These are phyloP conservation scores for Nycticryphes semicollaris DNA, from an alignment of 2,113 vertebrate species.

Conservation along the genomic window DNA sequence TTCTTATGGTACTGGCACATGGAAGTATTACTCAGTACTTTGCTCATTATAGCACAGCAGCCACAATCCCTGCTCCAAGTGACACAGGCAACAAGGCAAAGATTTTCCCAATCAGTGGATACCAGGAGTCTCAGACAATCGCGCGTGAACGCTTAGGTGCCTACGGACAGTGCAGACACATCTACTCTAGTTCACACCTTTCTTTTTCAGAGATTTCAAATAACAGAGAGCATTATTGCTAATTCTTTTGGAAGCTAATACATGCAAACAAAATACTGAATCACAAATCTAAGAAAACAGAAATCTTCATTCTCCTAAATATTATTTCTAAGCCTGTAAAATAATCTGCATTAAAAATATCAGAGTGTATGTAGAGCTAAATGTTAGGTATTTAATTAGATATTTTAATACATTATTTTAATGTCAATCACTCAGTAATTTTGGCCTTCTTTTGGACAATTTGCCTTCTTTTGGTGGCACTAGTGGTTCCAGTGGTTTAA, in stretches of 20 bases:
- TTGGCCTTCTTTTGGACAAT: not conserved
- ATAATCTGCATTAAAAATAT: not conserved
- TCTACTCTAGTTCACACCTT: not conserved
- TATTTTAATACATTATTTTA: not conserved
- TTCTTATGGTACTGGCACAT: not conserved
- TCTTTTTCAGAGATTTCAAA: not conserved
- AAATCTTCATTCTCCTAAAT: not conserved
- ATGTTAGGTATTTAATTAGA: not conserved
- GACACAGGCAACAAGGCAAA: accelerated
- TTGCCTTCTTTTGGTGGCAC: not conserved
- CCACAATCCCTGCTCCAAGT: not conserved
- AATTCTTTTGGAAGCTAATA: not conserved
- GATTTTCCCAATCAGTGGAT: not conserved
- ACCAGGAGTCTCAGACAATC: not conserved
- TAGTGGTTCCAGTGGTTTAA: not conserved
- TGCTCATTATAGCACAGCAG: not conserved
- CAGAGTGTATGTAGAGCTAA: not conserved
- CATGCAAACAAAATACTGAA: not conserved
- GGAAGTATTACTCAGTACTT: not conserved
- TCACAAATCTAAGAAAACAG: not conserved
- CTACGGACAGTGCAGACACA: not conserved
- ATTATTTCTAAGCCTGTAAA: not conserved
- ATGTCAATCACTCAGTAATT: not conserved
- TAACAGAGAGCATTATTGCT: accelerated
- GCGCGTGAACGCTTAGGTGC: not conserved